Percentiles rank a stretch among this genome's conserved stretches.
These are phyloP conservation scores for Spinus olivaceus DNA, from an alignment of 2,797 vertebrate species.

Conservation along the genomic window DNA sequence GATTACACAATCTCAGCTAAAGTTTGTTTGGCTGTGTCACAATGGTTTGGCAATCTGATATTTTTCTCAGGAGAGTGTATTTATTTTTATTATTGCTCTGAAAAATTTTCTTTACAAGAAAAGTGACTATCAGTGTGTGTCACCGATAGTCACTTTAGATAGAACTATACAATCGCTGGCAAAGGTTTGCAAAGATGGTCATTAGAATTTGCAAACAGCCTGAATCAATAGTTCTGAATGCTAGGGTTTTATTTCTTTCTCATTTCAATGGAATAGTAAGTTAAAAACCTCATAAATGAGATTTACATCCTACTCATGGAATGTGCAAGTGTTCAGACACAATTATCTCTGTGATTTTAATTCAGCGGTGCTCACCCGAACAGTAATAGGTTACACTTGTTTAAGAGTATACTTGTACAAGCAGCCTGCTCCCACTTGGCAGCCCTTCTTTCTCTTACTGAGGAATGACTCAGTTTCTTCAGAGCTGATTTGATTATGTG, in stretches of 20 bases:
- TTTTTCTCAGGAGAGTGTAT: not conserved
- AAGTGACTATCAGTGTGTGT: not conserved
- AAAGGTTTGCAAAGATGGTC: not conserved
- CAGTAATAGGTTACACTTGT: not conserved
- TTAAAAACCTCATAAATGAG: not conserved
- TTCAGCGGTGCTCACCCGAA: not conserved
- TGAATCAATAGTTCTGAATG: not conserved
- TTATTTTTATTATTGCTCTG: not conserved
- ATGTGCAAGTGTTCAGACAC: not conserved
- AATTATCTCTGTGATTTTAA: not conserved
- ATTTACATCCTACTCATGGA: not conserved
- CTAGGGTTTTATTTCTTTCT: not conserved
- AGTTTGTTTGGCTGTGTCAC: constrained; percentile 14
- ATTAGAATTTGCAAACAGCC: not conserved
- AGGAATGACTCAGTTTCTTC: not conserved
- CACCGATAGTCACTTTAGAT: not conserved
- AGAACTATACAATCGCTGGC: not conserved
- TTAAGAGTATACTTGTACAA: not conserved
- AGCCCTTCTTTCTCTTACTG: not conserved
- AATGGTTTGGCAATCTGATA: not conserved
- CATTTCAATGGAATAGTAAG: not conserved
- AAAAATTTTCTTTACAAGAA: not conserved
- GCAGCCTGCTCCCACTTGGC: not conserved
- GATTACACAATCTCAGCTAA: not conserved
- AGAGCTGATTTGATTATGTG: not conserved